Base-by-base conservation (phyloP, 2,797 vertebrate genomes). In the Ptychobarbus kaznakovi region DNA sequence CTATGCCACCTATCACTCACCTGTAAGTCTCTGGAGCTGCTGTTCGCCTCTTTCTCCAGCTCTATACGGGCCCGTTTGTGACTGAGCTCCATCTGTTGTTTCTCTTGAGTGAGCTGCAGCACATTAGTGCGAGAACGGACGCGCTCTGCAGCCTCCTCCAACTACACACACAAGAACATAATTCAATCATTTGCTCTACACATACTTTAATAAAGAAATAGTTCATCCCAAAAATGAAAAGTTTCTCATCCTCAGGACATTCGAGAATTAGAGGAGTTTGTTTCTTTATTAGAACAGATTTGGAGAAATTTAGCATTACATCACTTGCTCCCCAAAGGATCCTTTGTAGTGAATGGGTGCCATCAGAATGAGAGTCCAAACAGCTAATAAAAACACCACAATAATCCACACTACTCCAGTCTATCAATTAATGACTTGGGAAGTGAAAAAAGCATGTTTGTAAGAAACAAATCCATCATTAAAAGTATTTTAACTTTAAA, bases 41-140 rank as follows among this genome's bases (percentile, higher is more conserved):
- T 94, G 10, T 90, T 95, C 0, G 97, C 98, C 1, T 92, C 95
- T 78, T 95, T 97, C 94, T 99, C 98, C 3, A 99, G 92, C 87
- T 99, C 98, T 84, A 98, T 96, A 1, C 98, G 97, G 49, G 97
- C 97, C 72, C 97, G 93, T 91, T 99, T 99, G 93, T 99, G 97
- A 90, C 97, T 98, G 66, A 99, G 89, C 87, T 98, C 97, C 97
- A 99, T 97, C 92, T 97, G 97, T 90, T 96, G 96, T 94, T 98
- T 99, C 93, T 99, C 97, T 81, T 97, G 92, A 88, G 98, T 96
- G 94, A 97, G 88, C 90, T 98, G 97, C 80, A 98, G 91, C 80
- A 96, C 94, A 79, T 94, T 96, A 2, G 96, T 96, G 89, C 96
- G 95, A 0, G 97, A 96, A 10, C 95, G 94, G 91, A 97, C 96